Conservation (phyloP, 2,113 vertebrate species). For the rat (Rattus norvegicus) region GRCr8 NC_086024.1:112331501-112332000, state of each 20-base stretch:
- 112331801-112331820: neutral
- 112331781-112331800: neutral
- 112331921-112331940: conserved; percentile 34
- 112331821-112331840: neutral
- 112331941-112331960: neutral
- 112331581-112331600: no score
- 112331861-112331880: neutral
- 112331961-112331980: neutral
- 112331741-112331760: neutral
- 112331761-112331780: neutral
- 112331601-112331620: no score
- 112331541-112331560: neutral
- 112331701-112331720: neutral
- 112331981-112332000: neutral
- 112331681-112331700: neutral
- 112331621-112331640: no score
- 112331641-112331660: neutral
- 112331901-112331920: conserved; percentile 13
- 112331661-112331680: neutral
- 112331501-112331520: neutral
- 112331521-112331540: neutral
- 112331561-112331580: neutral
- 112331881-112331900: conserved; percentile 1
- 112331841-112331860: neutral
- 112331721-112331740: neutral